Conservation (phyloP, 2,888 invertebrate genomes). For the Slavum lentiscoides region DNA sequence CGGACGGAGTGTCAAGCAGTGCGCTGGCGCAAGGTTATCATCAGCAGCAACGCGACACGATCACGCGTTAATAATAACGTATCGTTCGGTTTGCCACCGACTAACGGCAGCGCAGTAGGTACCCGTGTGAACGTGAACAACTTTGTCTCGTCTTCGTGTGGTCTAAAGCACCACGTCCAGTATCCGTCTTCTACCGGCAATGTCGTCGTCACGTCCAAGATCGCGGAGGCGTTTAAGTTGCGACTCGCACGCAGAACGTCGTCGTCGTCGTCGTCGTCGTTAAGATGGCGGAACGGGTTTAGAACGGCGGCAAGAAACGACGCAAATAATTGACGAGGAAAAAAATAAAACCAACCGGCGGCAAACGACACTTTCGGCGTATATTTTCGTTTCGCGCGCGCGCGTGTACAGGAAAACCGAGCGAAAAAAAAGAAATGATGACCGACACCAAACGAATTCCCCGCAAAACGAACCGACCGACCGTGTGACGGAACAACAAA, state of each 20-base stretch:
- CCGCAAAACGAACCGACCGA: neutral
- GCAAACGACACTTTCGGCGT: no score
- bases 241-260: neutral
- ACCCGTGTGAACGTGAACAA: neutral
- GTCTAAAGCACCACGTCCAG: neutral
- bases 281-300: constrained; percentile 25
- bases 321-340: neutral
- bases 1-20: no score
- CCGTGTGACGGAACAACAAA: constrained; percentile 37
- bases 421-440: no score
- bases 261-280: neutral
- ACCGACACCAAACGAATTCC: neutral
- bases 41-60: no score
- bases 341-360: neutral
- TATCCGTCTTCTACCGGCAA: neutral
- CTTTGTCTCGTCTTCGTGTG: neutral
- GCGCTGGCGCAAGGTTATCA: no score
- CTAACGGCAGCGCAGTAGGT: neutral
- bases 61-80: no score
- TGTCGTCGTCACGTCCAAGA: neutral
- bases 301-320: neutral
- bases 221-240: neutral
- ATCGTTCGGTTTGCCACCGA: neutral
- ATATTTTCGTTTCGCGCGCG: no score
- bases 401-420: neutral